These are phyloP conservation scores for Solenopsis invicta DNA, from an alignment of 1,140 invertebrate species.

Conservation along the genomic window DNA sequence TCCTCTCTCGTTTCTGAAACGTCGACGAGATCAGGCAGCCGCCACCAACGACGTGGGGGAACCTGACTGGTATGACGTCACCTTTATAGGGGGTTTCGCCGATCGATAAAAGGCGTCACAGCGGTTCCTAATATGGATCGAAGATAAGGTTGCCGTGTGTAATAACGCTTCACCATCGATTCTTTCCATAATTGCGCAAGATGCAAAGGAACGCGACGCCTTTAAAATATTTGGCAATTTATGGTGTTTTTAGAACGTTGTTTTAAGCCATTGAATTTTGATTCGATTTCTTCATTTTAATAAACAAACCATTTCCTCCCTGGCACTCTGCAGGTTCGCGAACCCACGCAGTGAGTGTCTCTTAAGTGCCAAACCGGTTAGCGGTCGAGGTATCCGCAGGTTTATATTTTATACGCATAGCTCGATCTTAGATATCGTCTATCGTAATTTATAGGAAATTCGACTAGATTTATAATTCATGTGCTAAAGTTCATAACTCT, in stretches of 20 bases:
- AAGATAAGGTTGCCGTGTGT: conserved; percentile 22
- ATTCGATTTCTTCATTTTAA: conserved; percentile 5
- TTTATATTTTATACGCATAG: neutral
- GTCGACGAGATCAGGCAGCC: conserved; percentile 36
- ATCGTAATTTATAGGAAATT: conserved; percentile 1
- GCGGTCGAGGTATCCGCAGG: neutral
- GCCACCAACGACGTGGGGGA: conserved; percentile 56
- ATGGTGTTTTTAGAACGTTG: too few species aligned
- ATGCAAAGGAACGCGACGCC: neutral
- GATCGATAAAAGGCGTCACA: conserved; percentile 78
- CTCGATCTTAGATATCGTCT: neutral
- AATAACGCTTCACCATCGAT: conserved; percentile 11
- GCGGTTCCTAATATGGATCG: conserved; percentile 75
- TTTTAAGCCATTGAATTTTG: neutral
- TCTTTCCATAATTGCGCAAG: conserved; percentile 14
- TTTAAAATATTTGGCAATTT: neutral
- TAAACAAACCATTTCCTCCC: neutral
- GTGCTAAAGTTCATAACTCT: neutral
- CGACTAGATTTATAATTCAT: neutral
- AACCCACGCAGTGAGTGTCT: neutral
- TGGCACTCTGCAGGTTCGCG: neutral
- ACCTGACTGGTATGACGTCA: conserved; percentile 79
- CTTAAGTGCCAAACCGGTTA: neutral
- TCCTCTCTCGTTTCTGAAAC: conserved; percentile 51
- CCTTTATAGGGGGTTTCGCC: conserved; percentile 61